Conservation (phyloP, 2,888 invertebrate species). For the Reticulitermes lucifugus region DNA sequence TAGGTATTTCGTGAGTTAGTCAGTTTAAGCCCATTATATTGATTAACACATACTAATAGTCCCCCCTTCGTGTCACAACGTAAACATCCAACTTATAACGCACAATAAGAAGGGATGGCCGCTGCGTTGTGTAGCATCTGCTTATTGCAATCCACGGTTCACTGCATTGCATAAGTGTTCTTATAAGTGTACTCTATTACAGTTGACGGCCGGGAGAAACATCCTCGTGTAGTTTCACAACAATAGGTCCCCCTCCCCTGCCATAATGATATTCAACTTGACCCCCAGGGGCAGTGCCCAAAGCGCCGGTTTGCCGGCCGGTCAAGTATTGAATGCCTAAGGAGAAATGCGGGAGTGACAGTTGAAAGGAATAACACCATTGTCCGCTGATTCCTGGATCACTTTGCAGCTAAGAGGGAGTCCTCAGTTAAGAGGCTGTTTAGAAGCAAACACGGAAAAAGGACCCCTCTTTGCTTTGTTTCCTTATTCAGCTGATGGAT, state of each 20-base stretch:
- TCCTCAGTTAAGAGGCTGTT: conserved; percentile 45
- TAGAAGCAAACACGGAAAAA: conserved; percentile 30
- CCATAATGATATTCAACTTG: conserved; percentile 34
- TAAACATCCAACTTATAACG: too few species aligned
- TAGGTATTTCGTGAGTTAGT: too few species aligned
- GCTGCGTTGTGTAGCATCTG: background rate
- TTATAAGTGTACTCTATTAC: conserved; percentile 8
- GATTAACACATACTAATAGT: too few species aligned
- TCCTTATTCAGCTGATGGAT: background rate
- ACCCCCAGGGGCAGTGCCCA: background rate
- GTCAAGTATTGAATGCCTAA: background rate
- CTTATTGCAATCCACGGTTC: background rate
- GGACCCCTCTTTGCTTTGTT: background rate
- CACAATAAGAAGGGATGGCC: too few species aligned
- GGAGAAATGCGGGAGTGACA: conserved; percentile 30
- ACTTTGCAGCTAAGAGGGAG: conserved; percentile 30
- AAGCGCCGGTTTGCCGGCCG: background rate
- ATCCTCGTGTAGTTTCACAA: background rate
- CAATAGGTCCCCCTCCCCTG: background rate
- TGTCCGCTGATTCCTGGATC: conserved; percentile 21
- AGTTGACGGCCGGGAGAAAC: background rate
- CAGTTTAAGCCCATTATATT: too few species aligned
- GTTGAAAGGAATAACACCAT: conserved; percentile 38
- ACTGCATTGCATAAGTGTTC: background rate
- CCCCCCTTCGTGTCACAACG: too few species aligned